Base-by-base conservation (phyloP, 2,113 vertebrate genomes). In the Ahaetulla prasina region DNA sequence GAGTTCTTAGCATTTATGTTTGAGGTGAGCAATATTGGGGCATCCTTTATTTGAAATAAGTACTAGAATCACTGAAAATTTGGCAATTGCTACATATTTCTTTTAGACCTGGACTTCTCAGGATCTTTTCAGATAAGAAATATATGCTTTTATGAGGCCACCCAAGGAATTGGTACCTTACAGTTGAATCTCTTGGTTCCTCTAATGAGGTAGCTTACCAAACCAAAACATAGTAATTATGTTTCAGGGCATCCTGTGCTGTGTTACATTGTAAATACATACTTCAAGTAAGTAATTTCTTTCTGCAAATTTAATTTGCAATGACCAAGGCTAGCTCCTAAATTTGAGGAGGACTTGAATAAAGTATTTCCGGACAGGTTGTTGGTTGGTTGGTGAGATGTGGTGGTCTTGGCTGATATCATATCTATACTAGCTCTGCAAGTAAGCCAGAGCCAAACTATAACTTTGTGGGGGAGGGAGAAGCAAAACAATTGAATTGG, bases 71-170 rank as follows among this genome's bases (percentile, higher is more conserved):
- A 54, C 27, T 30, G 30, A 93, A 94, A 5, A 1, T 94, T 91
- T 91, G 35, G 84, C 89, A 92, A 92, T 92, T 18, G 2, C 23
- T 0, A 45, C 57, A 54, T 90, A 27, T 12, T 60, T 16, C 52
- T 95, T 84, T 63, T 93, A 54, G 60, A 84, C 20, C 14, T 89
- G 80, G 87, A 49, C 91, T 95, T 95, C 84, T 22, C 47, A 92
- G 47, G 27, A 90, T 93, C 68, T 89, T 55, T 52, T 92, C 11
- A 84, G 80, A 49, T 89, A 94, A 92, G 54, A 94, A 93, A 84
- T 88, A 94, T 93, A 84, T 87, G 95, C 94, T 92, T 90, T 87
- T 60, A 87, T 86, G 91, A 84, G 50, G 91, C 39, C n/a, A 93
- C 90, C 90, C 92, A 95, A 94, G 47, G 25, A 60, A 60, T 11